Evolutionary conservation across 30 jellyfish, hydroid and myxozoan species (phyloP).

Genomic region (Hydra vulgaris): DNA sequence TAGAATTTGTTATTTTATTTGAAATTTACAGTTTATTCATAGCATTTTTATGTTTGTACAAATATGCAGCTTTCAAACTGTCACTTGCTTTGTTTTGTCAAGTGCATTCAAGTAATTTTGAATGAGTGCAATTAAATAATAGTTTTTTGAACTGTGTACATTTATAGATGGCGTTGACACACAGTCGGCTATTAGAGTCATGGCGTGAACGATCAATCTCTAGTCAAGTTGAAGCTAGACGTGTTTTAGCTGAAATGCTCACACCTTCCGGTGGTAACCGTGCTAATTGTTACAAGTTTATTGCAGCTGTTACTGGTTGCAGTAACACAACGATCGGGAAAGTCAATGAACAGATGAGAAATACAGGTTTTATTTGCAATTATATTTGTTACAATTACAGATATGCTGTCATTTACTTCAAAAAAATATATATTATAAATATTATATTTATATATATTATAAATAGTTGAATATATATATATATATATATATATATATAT

Average conservation of each 20-base stretch:
- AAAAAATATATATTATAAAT: too few species aligned
- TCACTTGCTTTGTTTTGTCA: too few species aligned
- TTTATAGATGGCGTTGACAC: conserved; percentile 72
- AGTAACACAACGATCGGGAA: conserved; percentile 82
- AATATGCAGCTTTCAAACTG: too few species aligned
- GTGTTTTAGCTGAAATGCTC: conserved; percentile 90
- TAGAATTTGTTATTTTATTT: too few species aligned
- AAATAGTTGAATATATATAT: too few species aligned
- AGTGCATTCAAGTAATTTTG: too few species aligned
- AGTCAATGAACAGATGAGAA: conserved; percentile 88
- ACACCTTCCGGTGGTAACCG: conserved; percentile 98
- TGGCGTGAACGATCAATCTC: conserved; percentile 75
- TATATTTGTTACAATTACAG: background rate
- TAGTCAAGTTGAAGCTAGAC: conserved; percentile 94
- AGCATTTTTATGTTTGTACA: too few species aligned
- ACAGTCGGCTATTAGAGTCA: conserved; percentile 44
- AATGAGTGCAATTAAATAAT: too few species aligned
- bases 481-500: too few species aligned
- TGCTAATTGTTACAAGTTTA: conserved; percentile 65
- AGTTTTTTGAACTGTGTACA: background rate
- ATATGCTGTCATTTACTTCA: too few species aligned
- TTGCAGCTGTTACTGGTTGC: conserved; percentile 82
- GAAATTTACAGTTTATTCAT: too few species aligned
- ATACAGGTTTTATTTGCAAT: conserved; percentile 46
- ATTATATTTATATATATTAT: too few species aligned